Evolutionary conservation across 1,140 invertebrate species (phyloP), one percentile per base, ranked within the genome.

Genomic region (Theocolax elegans): DNA sequence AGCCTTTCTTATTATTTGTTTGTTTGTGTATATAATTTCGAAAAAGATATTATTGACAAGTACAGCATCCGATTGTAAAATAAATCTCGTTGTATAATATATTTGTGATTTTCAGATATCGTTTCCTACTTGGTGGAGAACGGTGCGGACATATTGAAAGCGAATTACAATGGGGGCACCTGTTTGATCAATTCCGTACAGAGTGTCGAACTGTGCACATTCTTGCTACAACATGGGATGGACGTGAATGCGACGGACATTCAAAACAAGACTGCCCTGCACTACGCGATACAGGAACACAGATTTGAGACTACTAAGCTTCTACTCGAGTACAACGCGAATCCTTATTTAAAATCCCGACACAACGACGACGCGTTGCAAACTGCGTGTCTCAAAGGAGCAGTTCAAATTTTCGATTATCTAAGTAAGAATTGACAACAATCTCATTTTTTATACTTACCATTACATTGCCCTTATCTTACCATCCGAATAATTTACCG

Each of bases 111-210:
- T 79, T 42, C 54, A 80, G 80, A 85, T 77, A 86, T 91, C 72
- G 92, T 92, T 44, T 85, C 88, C 62, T 94, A 91, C 81, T 87
- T 97, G 49, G 93, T 96, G 9, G 89, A 92, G 79, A 89, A 93
- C 79, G 93, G 93, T 60, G 95, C 95, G 3, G 93, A 97, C 82
- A 94, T 97, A 74, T 89, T 92, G 65, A 90, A 90, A 72, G 90
- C 95, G 1, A 97, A 97, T 85, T 93, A 93, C 75, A 97, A 95
- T 86, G 95, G 96, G 64, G 95, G 95, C 64, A 97, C 95, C 1
- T 97, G 95, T 84, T 86, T 97, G 27, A 98, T 97, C 68, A 97
- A 97, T 85, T 94, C 95, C 2, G 94, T 97, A 44, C 95, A 97
- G 85, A 94, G 92, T 78, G 90, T 91, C 15, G 88, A 89, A 63